Conservation (phyloP, 2,113 vertebrate species). For the Brachypteracias leptosomus region DNA sequence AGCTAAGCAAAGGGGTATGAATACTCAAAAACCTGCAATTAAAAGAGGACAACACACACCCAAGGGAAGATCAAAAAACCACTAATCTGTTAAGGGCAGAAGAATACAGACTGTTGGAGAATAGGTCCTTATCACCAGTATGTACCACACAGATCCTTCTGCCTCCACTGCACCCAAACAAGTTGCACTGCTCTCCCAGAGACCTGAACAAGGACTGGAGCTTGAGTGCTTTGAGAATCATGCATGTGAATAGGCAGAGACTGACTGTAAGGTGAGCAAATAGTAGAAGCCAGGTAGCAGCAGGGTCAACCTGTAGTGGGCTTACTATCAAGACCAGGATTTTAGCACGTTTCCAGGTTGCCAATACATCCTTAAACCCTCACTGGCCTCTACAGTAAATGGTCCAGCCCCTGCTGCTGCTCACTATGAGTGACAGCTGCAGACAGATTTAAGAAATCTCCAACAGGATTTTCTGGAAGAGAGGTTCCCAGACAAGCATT, state of each 20-base stretch:
- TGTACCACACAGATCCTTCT: neutral
- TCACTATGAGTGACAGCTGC: neutral
- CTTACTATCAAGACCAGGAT: neutral
- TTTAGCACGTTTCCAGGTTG: neutral
- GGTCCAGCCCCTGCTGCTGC: neutral
- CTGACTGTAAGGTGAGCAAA: neutral
- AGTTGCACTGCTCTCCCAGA: neutral
- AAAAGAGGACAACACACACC: constrained; percentile 40
- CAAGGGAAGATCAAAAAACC: constrained; percentile 50
- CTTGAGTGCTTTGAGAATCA: neutral
- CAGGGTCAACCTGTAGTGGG: neutral
- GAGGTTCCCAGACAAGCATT: neutral
- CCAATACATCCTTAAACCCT: accelerated
- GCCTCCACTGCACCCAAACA: neutral
- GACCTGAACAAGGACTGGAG: neutral
- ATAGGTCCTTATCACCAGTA: neutral
- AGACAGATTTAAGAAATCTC: neutral
- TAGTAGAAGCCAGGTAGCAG: neutral
- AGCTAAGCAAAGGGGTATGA: constrained; percentile 40
- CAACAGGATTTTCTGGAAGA: neutral
- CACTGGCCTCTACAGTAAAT: neutral
- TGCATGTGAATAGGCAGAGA: neutral
- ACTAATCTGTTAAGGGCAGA: constrained; percentile 18
- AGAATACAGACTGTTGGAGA: neutral
- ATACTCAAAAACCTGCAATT: constrained; percentile 17